Conservation (phyloP, 2,797 vertebrate genomes). For the Alauda arvensis region DNA sequence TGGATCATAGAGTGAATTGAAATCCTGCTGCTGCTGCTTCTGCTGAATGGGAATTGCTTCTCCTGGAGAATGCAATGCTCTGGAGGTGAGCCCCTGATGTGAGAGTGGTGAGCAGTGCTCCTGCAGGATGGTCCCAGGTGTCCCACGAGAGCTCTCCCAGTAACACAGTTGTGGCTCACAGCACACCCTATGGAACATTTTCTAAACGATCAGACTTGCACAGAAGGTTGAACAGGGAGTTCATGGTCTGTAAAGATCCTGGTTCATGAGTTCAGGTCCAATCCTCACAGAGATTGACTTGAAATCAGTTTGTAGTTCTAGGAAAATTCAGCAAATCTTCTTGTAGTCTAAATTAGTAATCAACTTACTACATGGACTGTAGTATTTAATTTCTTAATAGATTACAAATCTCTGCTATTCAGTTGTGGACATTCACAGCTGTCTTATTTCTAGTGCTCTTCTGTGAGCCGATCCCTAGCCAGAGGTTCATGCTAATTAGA, state of each 20-base stretch:
- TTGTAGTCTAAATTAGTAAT: not conserved
- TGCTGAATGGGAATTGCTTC: not conserved
- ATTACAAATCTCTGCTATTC: not conserved
- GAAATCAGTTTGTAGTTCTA: not conserved
- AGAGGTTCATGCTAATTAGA: conserved; percentile 4
- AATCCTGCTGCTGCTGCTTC: not conserved
- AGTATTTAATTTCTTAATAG: not conserved
- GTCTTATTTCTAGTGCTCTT: not conserved
- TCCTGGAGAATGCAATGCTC: not conserved
- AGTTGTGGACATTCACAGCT: not conserved
- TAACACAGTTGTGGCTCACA: not conserved
- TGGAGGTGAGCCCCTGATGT: not conserved
- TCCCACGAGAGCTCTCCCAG: not conserved
- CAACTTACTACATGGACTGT: not conserved
- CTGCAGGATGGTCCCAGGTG: not conserved
- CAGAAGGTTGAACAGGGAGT: not conserved
- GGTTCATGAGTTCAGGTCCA: not conserved
- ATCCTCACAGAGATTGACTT: not conserved
- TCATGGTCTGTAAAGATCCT: not conserved
- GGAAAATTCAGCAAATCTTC: not conserved
- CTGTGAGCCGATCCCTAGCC: not conserved
- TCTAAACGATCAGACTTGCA: not conserved
- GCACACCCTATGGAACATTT: not conserved
- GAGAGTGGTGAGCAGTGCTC: not conserved
- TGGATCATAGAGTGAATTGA: not conserved